Evolutionary conservation across 2,888 invertebrate genomes (phyloP).

Genomic region (Conops quadrifasciatus): DNA sequence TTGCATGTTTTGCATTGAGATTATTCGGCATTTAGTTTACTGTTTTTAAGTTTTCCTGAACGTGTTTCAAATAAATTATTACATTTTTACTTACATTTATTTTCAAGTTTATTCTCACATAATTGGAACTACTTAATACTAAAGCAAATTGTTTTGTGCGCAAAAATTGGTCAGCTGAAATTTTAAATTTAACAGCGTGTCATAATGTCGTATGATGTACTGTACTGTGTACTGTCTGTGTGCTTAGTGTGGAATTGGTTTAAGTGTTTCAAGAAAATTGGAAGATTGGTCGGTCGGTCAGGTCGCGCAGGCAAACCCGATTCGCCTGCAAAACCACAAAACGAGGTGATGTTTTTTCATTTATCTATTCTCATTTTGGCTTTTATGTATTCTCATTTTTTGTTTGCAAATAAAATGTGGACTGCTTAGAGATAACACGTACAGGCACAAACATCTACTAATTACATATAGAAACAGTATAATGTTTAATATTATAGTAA

Average conservation of each 20-base stretch:
- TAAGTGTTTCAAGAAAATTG: slow-evolving; percentile 20
- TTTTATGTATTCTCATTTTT: too few species aligned
- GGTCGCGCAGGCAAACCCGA: slow-evolving; percentile 2
- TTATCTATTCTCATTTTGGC: slow-evolving; percentile 15
- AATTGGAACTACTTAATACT: not conserved
- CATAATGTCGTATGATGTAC: not conserved
- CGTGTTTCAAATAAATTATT: not conserved
- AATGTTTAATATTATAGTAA: too few species aligned
- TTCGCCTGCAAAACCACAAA: slow-evolving; percentile 15
- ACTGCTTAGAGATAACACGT: too few species aligned
- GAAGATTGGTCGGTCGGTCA: slow-evolving; percentile 9
- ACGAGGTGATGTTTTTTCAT: slow-evolving; percentile 30
- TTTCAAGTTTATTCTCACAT: slow-evolving; percentile 9
- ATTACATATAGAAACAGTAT: too few species aligned
- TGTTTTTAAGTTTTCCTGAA: not conserved
- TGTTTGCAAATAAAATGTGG: too few species aligned
- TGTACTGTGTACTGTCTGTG: not conserved
- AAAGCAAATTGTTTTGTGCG: slow-evolving; percentile 33
- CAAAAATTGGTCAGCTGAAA: slow-evolving; percentile 17
- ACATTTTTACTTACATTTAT: slow-evolving; percentile 4
- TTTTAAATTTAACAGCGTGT: not conserved
- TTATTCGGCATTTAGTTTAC: not conserved
- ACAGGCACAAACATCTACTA: too few species aligned
- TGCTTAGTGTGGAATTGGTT: slow-evolving; percentile 22
- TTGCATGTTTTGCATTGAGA: slow-evolving; percentile 7